phyloP scores from a whole-genome alignment of 2,888 invertebrate species.

The Drosophila nr. perissopoda region DNA sequence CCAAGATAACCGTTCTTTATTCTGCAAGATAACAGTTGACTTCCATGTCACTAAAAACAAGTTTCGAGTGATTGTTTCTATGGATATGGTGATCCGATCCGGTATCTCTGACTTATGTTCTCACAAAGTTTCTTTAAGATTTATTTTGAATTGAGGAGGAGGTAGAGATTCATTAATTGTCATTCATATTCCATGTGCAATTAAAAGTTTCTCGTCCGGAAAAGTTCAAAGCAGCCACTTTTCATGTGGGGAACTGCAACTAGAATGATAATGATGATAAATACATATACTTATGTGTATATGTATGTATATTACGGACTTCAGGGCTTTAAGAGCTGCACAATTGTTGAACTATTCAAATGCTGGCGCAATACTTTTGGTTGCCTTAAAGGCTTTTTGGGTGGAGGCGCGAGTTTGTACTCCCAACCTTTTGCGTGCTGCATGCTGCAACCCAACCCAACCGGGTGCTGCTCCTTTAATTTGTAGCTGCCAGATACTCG shows the following conservation, averaged over 20 bases:
- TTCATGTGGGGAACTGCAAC: not conserved
- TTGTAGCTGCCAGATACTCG: conserved; percentile 38
- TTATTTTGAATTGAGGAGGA: not conserved
- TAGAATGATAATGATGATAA: conserved; percentile 2
- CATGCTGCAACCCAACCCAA: not conserved
- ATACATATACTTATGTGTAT: not conserved
- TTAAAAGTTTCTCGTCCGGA: not conserved
- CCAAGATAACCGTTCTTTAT: too few relatives aligned
- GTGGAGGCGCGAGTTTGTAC: not conserved
- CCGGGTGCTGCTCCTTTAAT: conserved; percentile 13
- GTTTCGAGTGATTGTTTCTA: not conserved
- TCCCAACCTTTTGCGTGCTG: not conserved
- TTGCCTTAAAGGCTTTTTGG: not conserved
- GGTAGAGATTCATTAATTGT: not conserved
- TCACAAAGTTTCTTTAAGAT: not conserved
- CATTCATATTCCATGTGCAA: not conserved
- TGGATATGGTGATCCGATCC: not conserved
- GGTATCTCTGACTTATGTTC: not conserved
- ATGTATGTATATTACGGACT: not conserved
- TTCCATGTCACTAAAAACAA: too few relatives aligned
- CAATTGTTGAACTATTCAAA: not conserved
- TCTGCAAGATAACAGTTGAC: too few relatives aligned
- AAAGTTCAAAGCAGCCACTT: not conserved
- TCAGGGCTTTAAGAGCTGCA: not conserved
- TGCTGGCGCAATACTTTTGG: not conserved